phyloP scores from a whole-genome alignment of 1,140 invertebrate species.

The Eumeta japonica region DNA sequence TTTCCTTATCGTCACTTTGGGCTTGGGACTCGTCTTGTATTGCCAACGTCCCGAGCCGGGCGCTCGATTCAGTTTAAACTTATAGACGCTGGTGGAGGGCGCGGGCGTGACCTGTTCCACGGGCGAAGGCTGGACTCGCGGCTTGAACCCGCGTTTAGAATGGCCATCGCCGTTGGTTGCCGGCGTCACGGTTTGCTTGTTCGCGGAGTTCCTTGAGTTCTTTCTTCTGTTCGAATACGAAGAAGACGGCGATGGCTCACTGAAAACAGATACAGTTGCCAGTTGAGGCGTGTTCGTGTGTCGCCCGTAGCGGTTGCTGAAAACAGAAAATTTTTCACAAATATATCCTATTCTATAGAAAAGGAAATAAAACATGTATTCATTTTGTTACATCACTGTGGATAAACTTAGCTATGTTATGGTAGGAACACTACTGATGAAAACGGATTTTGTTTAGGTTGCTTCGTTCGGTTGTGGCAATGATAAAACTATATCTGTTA shows the following conservation, averaged over 20 bases:
- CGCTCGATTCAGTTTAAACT: conserved; percentile 74
- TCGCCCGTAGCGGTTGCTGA: conserved; percentile 54
- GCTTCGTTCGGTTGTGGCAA: no score
- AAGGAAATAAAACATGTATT: no score
- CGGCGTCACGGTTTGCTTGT: conserved; percentile 42
- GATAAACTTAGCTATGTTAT: no score
- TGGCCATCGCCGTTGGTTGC: conserved; percentile 45
- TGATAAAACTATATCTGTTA: no score
- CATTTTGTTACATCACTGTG: no score
- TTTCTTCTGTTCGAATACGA: conserved; percentile 52
- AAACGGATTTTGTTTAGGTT: no score
- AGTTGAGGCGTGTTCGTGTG: conserved; percentile 54
- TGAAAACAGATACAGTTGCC: conserved; percentile 65
- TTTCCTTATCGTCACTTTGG: conserved; percentile 77
- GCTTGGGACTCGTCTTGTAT: conserved; percentile 84
- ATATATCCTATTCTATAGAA: background rate
- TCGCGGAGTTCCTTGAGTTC: conserved; percentile 43
- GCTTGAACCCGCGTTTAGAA: conserved; percentile 61
- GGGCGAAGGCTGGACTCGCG: conserved; percentile 58
- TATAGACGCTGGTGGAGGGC: conserved; percentile 63
- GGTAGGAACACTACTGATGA: no score
- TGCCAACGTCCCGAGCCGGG: conserved; percentile 75
- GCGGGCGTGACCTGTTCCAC: conserved; percentile 51
- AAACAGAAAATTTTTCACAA: conserved; percentile 17
- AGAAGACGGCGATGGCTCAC: conserved; percentile 53